Evolutionary conservation across 2,797 vertebrate genomes (phyloP).

Genomic region (Percopsis omiscomaycus): DNA sequence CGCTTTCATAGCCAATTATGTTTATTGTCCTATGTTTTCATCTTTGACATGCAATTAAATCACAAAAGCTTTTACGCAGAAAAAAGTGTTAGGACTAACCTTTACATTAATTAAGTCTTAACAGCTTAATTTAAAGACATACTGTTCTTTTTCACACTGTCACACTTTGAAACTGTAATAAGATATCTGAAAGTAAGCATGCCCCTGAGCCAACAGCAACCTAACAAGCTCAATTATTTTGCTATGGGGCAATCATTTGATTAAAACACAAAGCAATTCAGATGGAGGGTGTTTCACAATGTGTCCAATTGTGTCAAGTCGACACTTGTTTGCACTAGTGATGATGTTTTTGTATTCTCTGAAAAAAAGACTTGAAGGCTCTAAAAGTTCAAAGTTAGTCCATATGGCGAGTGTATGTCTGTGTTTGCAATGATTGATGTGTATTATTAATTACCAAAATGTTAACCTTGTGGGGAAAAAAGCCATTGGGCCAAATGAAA

Average conservation of each 20-base stretch:
- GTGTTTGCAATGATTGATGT: no score
- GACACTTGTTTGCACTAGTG: conserved; percentile 63
- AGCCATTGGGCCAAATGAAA: no score
- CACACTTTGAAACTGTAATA: conserved; percentile 45
- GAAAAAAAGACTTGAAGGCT: background rate
- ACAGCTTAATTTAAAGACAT: conserved; percentile 66
- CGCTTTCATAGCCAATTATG: conserved; percentile 53
- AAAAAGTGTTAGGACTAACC: conserved; percentile 56
- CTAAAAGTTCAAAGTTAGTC: background rate
- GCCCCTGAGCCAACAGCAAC: conserved; percentile 74
- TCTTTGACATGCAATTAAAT: conserved; percentile 59
- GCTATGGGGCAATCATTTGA: conserved; percentile 74
- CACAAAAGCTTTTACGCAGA: conserved; percentile 23
- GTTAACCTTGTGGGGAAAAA: no score
- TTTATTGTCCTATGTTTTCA: background rate
- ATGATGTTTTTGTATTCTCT: conserved; percentile 58
- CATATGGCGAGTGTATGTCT: no score
- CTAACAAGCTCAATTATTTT: conserved; percentile 66
- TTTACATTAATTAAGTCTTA: conserved; percentile 44
- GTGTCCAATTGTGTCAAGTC: conserved; percentile 63
- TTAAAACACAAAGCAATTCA: conserved; percentile 74
- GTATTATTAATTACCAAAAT: no score
- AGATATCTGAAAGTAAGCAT: conserved; percentile 62
- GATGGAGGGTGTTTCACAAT: conserved; percentile 71
- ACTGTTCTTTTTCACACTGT: conserved; percentile 38